Conservation (phyloP, 2,797 vertebrate species). For the Mus spretus region DNA sequence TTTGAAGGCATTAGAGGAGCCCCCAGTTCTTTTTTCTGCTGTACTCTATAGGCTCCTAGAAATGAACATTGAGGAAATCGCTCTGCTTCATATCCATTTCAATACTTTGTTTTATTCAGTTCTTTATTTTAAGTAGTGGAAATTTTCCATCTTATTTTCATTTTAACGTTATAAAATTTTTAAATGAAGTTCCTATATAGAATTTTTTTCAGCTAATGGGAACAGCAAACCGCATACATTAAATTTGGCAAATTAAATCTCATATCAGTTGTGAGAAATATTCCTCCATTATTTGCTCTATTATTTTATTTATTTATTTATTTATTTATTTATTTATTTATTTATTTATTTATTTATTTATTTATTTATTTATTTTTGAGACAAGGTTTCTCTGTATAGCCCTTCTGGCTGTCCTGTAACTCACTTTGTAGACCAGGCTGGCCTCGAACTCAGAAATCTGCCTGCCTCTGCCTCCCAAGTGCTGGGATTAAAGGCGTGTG, state of each 20-base stretch:
- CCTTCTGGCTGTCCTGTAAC: no score
- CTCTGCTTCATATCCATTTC: neutral
- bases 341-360: no score
- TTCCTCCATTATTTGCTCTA: neutral
- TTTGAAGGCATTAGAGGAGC: neutral
- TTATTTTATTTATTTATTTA: neutral
- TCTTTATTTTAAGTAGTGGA: neutral
- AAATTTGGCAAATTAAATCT: conserved; percentile 5
- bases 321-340: no score
- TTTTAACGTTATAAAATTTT: neutral
- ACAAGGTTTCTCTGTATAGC: no score
- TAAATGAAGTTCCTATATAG: neutral
- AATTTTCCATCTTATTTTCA: neutral
- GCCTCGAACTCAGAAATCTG: no score
- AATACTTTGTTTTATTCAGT: neutral
- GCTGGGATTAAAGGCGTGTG: no score
- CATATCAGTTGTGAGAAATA: neutral
- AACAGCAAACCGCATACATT: neutral
- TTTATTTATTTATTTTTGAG: no score
- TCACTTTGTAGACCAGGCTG: no score
- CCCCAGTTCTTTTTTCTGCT: neutral
- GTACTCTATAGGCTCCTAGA: neutral
- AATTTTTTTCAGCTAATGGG: neutral
- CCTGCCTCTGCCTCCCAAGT: no score
- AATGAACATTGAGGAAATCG: neutral